phyloP scores from a whole-genome alignment of 2,888 invertebrate genomes.

The Torymus tubicola region DNA sequence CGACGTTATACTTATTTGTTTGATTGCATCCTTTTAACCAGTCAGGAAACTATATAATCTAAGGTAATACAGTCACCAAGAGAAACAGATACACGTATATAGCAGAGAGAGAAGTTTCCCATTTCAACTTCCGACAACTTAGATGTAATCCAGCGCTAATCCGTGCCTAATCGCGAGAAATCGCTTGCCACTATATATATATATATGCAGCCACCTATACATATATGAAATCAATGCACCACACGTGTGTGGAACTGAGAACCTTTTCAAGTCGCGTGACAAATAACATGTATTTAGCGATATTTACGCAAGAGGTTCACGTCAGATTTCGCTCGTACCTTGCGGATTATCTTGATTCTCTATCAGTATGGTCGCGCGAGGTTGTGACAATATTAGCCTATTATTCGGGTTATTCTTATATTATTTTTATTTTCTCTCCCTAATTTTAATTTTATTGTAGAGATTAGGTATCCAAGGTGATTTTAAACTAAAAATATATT shows the following conservation, averaged over 20 bases:
- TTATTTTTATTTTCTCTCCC: not conserved
- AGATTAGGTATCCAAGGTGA: too few relatives aligned
- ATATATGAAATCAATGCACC: conserved; percentile 45
- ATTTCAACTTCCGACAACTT: conserved; percentile 64
- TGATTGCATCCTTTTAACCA: too few relatives aligned
- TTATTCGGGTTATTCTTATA: not conserved
- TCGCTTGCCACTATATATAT: conserved; percentile 60
- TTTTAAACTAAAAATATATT: too few relatives aligned
- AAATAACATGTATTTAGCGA: conserved; percentile 71
- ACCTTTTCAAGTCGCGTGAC: conserved; percentile 69
- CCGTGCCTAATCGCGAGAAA: conserved; percentile 70
- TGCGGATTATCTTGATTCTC: conserved; percentile 70
- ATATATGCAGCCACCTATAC: conserved; percentile 1
- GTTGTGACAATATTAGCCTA: not conserved
- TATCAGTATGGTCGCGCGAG: not conserved
- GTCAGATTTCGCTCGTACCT: conserved; percentile 70
- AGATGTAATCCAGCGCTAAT: conserved; percentile 63
- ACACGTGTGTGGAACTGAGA: conserved; percentile 47
- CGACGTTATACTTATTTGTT: too few relatives aligned
- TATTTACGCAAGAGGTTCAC: conserved; percentile 73
- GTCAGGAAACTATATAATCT: too few relatives aligned
- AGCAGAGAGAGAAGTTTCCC: conserved; percentile 41
- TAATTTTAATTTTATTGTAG: not conserved
- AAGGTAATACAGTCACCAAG: not conserved
- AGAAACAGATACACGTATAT: conserved; percentile 1